These are phyloP conservation scores for Amblyornis subalaris DNA, from an alignment of 2,113 vertebrate genomes.

Conservation along the genomic window DNA sequence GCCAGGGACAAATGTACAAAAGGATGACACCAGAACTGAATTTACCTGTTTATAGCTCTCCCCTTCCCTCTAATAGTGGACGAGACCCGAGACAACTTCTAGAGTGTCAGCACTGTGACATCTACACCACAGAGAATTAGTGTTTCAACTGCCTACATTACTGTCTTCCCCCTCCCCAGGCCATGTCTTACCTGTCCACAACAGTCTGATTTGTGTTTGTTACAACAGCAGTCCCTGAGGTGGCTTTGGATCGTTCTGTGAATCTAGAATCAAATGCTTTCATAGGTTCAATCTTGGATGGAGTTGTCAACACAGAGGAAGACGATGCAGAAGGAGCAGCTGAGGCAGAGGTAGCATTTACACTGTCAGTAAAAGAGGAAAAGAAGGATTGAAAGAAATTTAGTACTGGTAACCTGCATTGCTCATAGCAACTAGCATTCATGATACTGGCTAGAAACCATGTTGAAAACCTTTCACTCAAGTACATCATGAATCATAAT, in stretches of 20 bases:
- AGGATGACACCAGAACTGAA: background rate
- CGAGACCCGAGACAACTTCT: background rate
- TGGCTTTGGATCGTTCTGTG: slow-evolving; percentile 95
- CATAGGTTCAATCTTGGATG: slow-evolving; percentile 95
- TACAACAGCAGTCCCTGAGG: slow-evolving; percentile 81
- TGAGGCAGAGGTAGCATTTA: slow-evolving; percentile 70
- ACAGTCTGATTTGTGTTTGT: slow-evolving; percentile 76
- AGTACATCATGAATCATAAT: background rate
- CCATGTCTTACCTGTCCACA: slow-evolving; percentile 79
- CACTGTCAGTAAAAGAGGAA: slow-evolving; percentile 33
- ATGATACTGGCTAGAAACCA: background rate
- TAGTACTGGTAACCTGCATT: background rate
- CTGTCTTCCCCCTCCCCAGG: background rate
- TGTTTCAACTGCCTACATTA: background rate
- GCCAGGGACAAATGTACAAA: background rate
- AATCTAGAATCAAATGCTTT: slow-evolving; percentile 96
- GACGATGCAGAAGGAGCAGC: slow-evolving; percentile 68
- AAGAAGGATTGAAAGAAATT: background rate
- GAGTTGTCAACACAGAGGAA: slow-evolving; percentile 81
- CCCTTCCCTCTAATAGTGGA: background rate
- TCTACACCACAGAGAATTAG: background rate
- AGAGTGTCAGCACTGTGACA: background rate
- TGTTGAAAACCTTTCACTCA: background rate
- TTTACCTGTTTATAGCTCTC: background rate
- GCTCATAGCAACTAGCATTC: background rate